Evolutionary conservation across 2,888 invertebrate genomes (phyloP).

Genomic region (Ramazzottius varieornatus): DNA sequence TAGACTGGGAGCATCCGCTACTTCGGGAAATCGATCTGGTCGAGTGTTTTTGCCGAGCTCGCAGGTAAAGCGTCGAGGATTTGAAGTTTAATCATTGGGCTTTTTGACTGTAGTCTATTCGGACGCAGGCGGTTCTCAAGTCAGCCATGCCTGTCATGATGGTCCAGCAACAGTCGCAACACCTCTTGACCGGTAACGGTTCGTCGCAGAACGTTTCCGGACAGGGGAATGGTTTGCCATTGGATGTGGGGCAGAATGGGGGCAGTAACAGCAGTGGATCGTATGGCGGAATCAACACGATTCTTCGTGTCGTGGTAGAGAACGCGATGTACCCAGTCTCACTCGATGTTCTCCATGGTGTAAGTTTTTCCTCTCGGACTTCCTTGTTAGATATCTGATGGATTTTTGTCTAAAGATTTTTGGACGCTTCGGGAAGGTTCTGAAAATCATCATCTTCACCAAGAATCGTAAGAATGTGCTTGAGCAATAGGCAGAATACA

Average conservation of each 20-base stretch:
- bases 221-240: background rate
- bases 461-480: slow-evolving; percentile 64
- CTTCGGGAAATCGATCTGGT: too few species aligned
- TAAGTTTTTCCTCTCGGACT: too few species aligned
- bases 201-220: too few species aligned
- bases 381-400: slow-evolving; percentile 1
- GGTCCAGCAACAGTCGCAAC: background rate
- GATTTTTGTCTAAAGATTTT: slow-evolving; percentile 41
- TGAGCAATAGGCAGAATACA: too few species aligned
- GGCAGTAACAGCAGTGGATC: slow-evolving; percentile 15
- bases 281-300: slow-evolving; percentile 20
- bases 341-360: slow-evolving; percentile 75
- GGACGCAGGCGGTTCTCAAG: background rate
- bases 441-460: slow-evolving; percentile 97
- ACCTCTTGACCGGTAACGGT: background rate
- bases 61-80: too few species aligned
- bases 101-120: background rate
- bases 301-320: slow-evolving; percentile 89
- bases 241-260: background rate
- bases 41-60: too few species aligned
- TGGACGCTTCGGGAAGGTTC: slow-evolving; percentile 88
- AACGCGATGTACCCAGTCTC: slow-evolving; percentile 95
- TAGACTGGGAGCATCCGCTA: too few species aligned
- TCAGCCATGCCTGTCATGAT: background rate
- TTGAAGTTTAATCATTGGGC: slow-evolving; percentile 5